Evolutionary conservation across 2,113 vertebrate genomes (phyloP), one percentile per base, ranked within the genome.

Genomic region (Gymnorhina tibicen): DNA sequence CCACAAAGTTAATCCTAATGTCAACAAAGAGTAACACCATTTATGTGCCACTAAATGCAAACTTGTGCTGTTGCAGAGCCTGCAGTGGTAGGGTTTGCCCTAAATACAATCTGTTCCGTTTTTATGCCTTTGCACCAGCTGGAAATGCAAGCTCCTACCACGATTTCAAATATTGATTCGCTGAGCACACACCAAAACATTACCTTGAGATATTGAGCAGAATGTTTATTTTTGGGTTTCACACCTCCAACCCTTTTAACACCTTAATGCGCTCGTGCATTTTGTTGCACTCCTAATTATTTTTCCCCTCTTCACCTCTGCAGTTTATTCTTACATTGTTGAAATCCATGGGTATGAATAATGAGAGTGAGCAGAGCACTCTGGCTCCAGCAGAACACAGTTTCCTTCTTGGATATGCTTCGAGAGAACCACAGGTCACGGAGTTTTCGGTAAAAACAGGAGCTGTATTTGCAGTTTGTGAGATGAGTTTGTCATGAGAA

Each of bases 1-100:
- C 96, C 91, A 92, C 96, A 93, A 91, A 74, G 90, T 97, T 97
- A 97, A 98, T 97, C 96, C 97, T 39, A 97, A 92, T 39, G 95
- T 96, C 97, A 98, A 97, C 85, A 97, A 74, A 72, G 96, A 95
- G 79, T 94, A 97, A 91, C 95, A 79, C 85, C 44, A 59, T 95
- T 93, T 94, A 85, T 64, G 35, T 79, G 96, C 89, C 96, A 81
- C 94, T 96, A 95, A 97, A 96, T 60, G 95, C 94, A 92, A 66
- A 56, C 89, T 90, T 35, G 95, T 85, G 94, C 89, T 63, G 56
- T 47, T 17, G 22, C 52, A 37, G 93, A 84, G 37, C 83, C 69
- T 58, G 86, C 66, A 70, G 44, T 52, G 77, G 80, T 59, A 17
- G 77, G 73, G 37, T 53, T 93, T 72, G 85, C 95, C 92, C 95